phyloP scores from a whole-genome alignment of 1,140 invertebrate genomes.

The Drosophila suzukii region DNA sequence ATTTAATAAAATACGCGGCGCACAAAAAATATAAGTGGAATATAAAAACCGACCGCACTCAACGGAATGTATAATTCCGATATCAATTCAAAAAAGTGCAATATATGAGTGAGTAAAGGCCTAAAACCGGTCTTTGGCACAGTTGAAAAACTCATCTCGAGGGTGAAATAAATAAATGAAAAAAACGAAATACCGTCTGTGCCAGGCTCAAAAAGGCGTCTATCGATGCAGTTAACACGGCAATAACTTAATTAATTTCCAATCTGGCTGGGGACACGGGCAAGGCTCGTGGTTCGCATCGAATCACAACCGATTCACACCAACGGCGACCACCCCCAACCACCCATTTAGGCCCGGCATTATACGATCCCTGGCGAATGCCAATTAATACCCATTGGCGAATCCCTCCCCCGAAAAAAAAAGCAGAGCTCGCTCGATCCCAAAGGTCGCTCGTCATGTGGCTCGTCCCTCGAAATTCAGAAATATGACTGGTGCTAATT shows the following conservation, averaged over 20 bases:
- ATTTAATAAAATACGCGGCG: constrained; percentile 15
- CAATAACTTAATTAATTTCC: constrained; percentile 46
- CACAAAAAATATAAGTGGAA: constrained; percentile 8
- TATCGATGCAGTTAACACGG: constrained; percentile 36
- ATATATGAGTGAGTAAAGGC: constrained; percentile 6
- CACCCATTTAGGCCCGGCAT: constrained; percentile 54
- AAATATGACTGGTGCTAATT: constrained; percentile 44
- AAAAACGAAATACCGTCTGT: constrained; percentile 9
- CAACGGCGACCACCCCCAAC: constrained; percentile 9
- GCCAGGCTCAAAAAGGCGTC: constrained; percentile 37
- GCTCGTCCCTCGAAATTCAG: constrained; percentile 37
- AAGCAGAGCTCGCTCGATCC: constrained; percentile 20
- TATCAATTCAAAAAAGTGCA: constrained; percentile 27
- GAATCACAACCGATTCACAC: constrained; percentile 5
- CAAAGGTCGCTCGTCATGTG: constrained; percentile 50
- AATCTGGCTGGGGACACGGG: constrained; percentile 33
- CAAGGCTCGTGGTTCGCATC: constrained; percentile 35
- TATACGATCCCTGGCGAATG: constrained; percentile 45
- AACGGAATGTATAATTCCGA: constrained; percentile 31
- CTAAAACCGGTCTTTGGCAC: constrained; percentile 25
- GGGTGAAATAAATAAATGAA: neutral
- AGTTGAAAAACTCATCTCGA: constrained; percentile 6
- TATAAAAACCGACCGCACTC: constrained; percentile 20
- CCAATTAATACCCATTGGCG: constrained; percentile 60
- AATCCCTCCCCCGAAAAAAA: constrained; percentile 25